Base-by-base conservation (phyloP, 2,113 vertebrate genomes). In the Bubo blakistoni region DNA sequence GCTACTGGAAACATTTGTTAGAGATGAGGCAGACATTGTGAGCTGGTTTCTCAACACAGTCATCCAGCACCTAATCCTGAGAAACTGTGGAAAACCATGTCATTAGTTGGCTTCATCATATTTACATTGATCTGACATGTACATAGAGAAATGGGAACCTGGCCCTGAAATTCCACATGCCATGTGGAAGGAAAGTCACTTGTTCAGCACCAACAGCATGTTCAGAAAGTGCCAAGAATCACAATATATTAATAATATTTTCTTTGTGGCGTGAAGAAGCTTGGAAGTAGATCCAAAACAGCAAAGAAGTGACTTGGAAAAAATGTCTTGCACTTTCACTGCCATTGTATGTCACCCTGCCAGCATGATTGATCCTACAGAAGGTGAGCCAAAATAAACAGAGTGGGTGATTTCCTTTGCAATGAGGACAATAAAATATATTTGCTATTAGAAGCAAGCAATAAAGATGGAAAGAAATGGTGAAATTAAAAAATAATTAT, bases 211-310 rank as follows among this genome's bases (percentile, higher is more conserved):
- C 49, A 58, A 57, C 32, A 82, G 65, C 54, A 63, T 16, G 66
- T 27, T 54, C 11, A 25, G 18, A 71, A 74, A 81, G 49, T 46
- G 94, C 94, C 91, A 97, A 97, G 84, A 97, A 91, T 87, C 81
- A 90, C 94, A 93, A 84, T n/a, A 82, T 58, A 95, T 89, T 90
- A 94, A 94, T 69, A 95, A 89, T 82, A 91, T 94, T 95, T 96
- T 91, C 72, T 94, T 94, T 80, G 62, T 76, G 49, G 49, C 1
- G 0, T 74, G 94, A 97, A 81, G 86, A 78, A 87, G 27, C 62
- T 94, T 89, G 70, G 81, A 91, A 92, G 42, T 32, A 57, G 15
- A 92, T 89, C 73, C 86, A 91, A 94, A 89, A 36, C 13, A 85
- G 65, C 73, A 76, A 90, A 95, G 32, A 90, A 81, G 15, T 15